Percentiles rank a stretch among this genome's conserved stretches.
phyloP scores from a whole-genome alignment of 2,888 invertebrate species.

The Mesodorylaimus sp. region DNA sequence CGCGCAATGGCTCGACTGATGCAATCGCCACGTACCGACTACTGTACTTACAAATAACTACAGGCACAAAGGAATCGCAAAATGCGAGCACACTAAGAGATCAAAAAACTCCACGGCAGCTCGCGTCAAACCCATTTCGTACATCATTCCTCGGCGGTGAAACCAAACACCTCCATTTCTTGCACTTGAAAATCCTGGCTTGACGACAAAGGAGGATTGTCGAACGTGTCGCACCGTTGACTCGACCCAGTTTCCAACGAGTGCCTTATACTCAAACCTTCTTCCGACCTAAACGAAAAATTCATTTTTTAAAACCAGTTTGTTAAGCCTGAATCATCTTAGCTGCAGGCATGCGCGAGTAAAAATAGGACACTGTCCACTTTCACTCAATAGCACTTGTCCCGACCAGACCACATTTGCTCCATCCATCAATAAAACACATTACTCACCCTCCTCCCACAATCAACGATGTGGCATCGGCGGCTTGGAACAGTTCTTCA shows the following conservation, averaged over 20 bases:
- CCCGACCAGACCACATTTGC: not conserved
- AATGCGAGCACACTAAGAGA: too few species aligned
- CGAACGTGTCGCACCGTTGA: conserved; percentile 1
- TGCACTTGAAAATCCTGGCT: not conserved
- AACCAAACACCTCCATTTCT: conserved; percentile 7
- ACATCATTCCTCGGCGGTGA: not conserved
- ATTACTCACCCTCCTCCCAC: conserved; percentile 9
- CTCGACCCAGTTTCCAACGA: not conserved
- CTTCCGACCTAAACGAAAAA: not conserved
- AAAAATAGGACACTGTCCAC: not conserved
- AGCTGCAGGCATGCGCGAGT: not conserved
- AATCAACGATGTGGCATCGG: not conserved
- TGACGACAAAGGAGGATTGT: conserved; percentile 3
- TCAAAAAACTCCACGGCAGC: too few species aligned
- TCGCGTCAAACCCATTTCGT: too few species aligned
- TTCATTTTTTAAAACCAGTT: not conserved
- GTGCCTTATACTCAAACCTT: not conserved
- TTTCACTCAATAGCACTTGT: not conserved
- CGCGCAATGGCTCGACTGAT: too few species aligned
- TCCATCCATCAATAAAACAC: not conserved
- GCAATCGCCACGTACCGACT: too few species aligned
- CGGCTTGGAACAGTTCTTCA: conserved; percentile 4
- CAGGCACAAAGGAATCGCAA: too few species aligned
- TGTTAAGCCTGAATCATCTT: not conserved
- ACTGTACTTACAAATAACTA: too few species aligned